A percentile compares a stretch with the other conserved stretches of the same genome.
phyloP scores from a whole-genome alignment of 2,888 invertebrate species.

The Coenonympha glycerion region DNA sequence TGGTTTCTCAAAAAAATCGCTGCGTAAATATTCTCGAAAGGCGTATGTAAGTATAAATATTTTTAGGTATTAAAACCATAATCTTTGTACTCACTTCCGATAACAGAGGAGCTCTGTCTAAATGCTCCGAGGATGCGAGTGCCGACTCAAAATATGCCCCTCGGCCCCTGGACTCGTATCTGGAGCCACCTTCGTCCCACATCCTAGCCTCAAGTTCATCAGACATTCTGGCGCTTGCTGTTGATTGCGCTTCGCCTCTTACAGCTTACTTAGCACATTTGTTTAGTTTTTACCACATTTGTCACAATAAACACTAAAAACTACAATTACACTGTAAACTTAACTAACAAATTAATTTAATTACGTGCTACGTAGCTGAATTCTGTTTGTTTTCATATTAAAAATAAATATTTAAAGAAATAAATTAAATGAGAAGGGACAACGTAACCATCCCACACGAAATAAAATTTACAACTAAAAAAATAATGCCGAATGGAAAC shows the following conservation, averaged over 20 bases:
- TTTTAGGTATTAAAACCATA: constrained; percentile 18
- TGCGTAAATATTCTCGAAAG: constrained; percentile 3
- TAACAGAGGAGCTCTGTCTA: constrained; percentile 65
- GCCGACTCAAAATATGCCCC: constrained; percentile 63
- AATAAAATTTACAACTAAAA: constrained; percentile 20
- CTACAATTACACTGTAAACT: neutral
- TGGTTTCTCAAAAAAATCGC: neutral
- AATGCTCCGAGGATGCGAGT: constrained; percentile 65
- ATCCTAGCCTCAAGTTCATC: constrained; percentile 70
- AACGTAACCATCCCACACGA: neutral
- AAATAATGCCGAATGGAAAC: constrained; percentile 2
- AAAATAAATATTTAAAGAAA: neutral
- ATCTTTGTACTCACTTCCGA: constrained; percentile 51
- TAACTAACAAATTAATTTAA: neutral
- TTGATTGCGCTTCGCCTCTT: constrained; percentile 19
- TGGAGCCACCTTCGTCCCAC: constrained; percentile 66
- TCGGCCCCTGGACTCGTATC: constrained; percentile 55
- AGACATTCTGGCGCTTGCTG: constrained; percentile 66
- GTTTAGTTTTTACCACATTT: constrained; percentile 12
- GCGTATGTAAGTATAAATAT: no score
- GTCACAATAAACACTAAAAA: constrained; percentile 9
- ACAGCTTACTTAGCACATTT: no score
- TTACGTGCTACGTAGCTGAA: neutral
- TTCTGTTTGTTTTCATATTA: neutral
- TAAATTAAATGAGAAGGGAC: neutral